A percentile compares a stretch with the other conserved stretches of the same genome.
These are phyloP conservation scores for Botia kubotai DNA, from an alignment of 2,797 vertebrate species.

Conservation along the genomic window DNA sequence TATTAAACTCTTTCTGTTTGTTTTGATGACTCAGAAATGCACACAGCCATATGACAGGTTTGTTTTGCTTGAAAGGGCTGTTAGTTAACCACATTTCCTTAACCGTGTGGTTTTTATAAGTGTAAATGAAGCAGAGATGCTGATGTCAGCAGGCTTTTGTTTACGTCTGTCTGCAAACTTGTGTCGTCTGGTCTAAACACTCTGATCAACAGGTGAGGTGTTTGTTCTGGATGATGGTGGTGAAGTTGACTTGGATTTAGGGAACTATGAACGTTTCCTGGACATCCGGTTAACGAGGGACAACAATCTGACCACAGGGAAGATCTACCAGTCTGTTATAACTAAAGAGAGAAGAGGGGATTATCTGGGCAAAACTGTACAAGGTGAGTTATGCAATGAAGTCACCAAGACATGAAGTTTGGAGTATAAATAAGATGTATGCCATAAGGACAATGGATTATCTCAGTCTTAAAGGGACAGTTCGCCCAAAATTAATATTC, in stretches of 20 bases:
- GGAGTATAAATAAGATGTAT: neutral
- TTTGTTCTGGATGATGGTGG: slow-evolving; percentile 88
- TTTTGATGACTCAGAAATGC: neutral
- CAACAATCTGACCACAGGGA: slow-evolving; percentile 87
- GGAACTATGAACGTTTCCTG: slow-evolving; percentile 87
- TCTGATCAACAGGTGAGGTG: slow-evolving; percentile 78
- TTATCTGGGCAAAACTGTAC: slow-evolving; percentile 87
- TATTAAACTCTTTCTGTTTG: neutral
- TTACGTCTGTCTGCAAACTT: neutral
- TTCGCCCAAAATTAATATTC: no score
- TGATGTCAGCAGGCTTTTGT: neutral
- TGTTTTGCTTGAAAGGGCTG: neutral
- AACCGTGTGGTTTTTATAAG: no score
- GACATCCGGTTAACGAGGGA: slow-evolving; percentile 86
- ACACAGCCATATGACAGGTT: neutral
- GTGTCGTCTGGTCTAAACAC: neutral
- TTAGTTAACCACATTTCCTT: no score
- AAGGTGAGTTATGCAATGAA: slow-evolving; percentile 72
- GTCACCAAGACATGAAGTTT: neutral
- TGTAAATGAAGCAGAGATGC: no score
- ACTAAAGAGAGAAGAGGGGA: slow-evolving; percentile 87
- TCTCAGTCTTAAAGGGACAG: neutral
- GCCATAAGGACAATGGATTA: neutral
- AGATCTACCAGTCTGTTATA: slow-evolving; percentile 88
- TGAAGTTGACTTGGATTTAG: slow-evolving; percentile 86